phyloP scores from a whole-genome alignment of 2,113 vertebrate species.

The Recurvirostra avosetta region DNA sequence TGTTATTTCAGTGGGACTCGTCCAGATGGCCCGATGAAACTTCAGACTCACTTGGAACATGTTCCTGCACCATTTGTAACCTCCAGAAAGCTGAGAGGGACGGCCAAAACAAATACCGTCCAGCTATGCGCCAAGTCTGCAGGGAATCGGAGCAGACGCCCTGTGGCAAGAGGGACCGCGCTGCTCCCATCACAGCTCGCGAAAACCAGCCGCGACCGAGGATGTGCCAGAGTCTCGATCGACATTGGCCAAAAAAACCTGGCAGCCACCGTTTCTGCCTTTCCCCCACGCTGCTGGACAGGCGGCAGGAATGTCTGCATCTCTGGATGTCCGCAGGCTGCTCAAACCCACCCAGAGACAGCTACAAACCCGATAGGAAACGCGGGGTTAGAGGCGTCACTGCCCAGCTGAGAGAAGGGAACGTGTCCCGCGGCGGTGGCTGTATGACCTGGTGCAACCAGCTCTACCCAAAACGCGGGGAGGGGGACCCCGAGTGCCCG shows the following conservation, averaged over 20 bases:
- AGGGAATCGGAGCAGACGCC: neutral
- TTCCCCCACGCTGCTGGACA: neutral
- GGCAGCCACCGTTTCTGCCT: neutral
- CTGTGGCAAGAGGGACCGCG: accelerated
- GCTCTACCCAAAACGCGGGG: neutral
- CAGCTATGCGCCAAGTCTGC: neutral
- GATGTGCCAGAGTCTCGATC: neutral
- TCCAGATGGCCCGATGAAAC: neutral
- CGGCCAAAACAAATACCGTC: neutral
- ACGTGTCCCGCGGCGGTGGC: accelerated
- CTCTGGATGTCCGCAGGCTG: neutral
- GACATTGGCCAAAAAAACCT: neutral
- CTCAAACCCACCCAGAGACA: neutral
- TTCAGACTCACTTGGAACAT: neutral
- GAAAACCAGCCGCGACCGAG: neutral
- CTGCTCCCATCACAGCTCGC: accelerated
- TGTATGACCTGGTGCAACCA: neutral
- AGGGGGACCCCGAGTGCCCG: accelerated
- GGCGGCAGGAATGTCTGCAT: accelerated
- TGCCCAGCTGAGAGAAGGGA: neutral
- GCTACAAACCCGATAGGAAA: neutral
- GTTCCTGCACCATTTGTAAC: neutral
- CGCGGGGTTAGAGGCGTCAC: accelerated
- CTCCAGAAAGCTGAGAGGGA: neutral
- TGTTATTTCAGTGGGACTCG: neutral